Conservation (phyloP, 2,888 invertebrate species). For the Agrilus mali region DNA sequence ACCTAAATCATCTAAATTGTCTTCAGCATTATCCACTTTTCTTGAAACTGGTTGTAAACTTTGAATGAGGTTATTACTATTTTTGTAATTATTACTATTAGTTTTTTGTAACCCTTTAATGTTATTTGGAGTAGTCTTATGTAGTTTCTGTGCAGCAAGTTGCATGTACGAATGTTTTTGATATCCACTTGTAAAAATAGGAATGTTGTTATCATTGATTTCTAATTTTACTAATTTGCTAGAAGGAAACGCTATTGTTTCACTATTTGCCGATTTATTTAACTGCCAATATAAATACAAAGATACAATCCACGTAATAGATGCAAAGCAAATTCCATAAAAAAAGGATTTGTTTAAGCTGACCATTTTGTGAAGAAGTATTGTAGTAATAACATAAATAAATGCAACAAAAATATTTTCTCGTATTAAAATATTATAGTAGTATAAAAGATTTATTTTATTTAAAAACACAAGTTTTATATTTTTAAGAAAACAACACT, state of each 20-base stretch:
- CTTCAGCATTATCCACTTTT: slow-evolving; percentile 24
- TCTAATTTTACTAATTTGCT: no score
- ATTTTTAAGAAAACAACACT: no score
- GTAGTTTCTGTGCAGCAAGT: no score
- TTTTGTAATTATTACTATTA: slow-evolving; percentile 24
- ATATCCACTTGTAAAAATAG: no score
- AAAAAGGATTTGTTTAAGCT: slow-evolving; percentile 51
- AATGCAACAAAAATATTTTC: neutral
- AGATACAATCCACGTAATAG: slow-evolving; percentile 60
- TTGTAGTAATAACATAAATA: neutral
- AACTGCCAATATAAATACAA: slow-evolving; percentile 58
- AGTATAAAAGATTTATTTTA: no score
- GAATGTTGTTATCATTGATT: no score
- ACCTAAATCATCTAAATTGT: slow-evolving; percentile 46
- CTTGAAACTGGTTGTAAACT: slow-evolving; percentile 34
- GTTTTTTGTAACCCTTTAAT: slow-evolving; percentile 14
- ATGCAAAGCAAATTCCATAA: slow-evolving; percentile 60
- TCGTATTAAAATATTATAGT: no score
- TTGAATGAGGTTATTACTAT: slow-evolving; percentile 34
- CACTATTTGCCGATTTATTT: slow-evolving; percentile 25
- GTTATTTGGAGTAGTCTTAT: slow-evolving; percentile 9
- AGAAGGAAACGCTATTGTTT: neutral
- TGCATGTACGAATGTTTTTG: no score
- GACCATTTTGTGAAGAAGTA: slow-evolving; percentile 20
- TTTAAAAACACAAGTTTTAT: no score